Base-by-base conservation (phyloP, 2,888 invertebrate species). In the Agrypnus murinus region DNA sequence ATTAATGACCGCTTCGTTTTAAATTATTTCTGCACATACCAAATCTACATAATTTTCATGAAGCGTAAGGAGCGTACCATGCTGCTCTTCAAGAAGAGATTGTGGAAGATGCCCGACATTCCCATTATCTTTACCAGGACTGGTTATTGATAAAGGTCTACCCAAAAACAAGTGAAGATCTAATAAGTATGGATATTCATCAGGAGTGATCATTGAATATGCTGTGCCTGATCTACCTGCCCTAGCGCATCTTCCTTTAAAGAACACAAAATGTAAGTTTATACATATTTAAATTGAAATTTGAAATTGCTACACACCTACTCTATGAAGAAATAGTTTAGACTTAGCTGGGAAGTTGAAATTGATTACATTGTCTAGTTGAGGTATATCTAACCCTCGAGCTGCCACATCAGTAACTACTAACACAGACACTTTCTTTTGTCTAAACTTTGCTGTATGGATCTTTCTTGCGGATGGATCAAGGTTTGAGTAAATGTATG, bases 371-470 rank as follows among this genome's bases (percentile, higher is more conserved):
- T 93, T 96, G 82, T 99, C 99, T 75, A 99, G 86, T 71, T 95
- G 91, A 0, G 99, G 99, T 79, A 99, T 95, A 84, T 99, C 99
- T 68, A 99, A 93, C 74, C 99, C 99, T 82, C 99, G 89, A 0
- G 99, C 99, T 0, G 99, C 99, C 0, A 99, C 93, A 86, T 99
- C 99, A 0, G 99, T 99, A 0, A 99, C 99, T 17, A 99, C 87
- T 55, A 99, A 87, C 14, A 97, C 94, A 17, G 91, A 91, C 0
- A 92, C 93, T 87, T 93, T 93, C 75, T 92, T 92, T 77, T 89
- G 91, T 45, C 92, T 91, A 86, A 98, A 98, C 82, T 95, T 94
- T 0, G 95, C 96, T 0, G 97, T 92, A 75, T 98, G 95, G 77
- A 97, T 96, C 88, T 98, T 98, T 79, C 99, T 90, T 0, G 99